Conservation (phyloP, 53 echinoderm and acorn worm species). For the Holothuria scabra region DNA sequence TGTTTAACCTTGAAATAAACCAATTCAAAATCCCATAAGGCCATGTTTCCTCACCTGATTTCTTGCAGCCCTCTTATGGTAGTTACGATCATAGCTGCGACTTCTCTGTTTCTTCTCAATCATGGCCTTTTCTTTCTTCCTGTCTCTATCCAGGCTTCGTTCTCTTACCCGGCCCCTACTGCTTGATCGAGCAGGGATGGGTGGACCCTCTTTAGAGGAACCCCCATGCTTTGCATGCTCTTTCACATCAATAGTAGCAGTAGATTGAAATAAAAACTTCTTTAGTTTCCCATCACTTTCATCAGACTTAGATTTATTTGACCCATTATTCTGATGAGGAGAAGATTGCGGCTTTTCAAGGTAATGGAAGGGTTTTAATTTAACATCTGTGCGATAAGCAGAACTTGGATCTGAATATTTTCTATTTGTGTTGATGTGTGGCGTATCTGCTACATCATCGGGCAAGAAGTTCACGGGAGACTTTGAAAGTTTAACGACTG, state of each 20-base stretch:
- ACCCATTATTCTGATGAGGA: neutral
- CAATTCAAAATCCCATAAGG: neutral
- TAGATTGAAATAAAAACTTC: conserved; percentile 35
- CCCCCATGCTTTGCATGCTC: conserved; percentile 15
- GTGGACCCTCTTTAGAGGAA: conserved; percentile 50
- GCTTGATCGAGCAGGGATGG: conserved; percentile 68
- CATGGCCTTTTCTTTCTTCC: conserved; percentile 73
- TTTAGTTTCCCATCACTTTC: conserved; percentile 24
- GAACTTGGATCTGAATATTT: conserved; percentile 38
- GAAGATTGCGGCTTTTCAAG: neutral
- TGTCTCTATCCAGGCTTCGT: conserved; percentile 87
- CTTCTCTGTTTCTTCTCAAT: conserved; percentile 84
- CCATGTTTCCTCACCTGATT: conserved; percentile 37
- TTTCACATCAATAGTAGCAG: conserved; percentile 30
- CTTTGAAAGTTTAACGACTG: conserved; percentile 32
- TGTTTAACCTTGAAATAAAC: too few species aligned
- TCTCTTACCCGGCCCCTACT: conserved; percentile 76
- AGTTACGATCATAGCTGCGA: conserved; percentile 78
- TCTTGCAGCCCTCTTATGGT: conserved; percentile 56
- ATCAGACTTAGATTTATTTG: neutral
- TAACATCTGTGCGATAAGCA: conserved; percentile 25
- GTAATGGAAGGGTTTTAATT: conserved; percentile 38
- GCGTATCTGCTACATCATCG: neutral
- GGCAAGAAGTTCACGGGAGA: neutral
- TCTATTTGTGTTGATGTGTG: conserved; percentile 7